Conservation (phyloP, 2,113 vertebrate species). For the Tragulus kanchil region DNA sequence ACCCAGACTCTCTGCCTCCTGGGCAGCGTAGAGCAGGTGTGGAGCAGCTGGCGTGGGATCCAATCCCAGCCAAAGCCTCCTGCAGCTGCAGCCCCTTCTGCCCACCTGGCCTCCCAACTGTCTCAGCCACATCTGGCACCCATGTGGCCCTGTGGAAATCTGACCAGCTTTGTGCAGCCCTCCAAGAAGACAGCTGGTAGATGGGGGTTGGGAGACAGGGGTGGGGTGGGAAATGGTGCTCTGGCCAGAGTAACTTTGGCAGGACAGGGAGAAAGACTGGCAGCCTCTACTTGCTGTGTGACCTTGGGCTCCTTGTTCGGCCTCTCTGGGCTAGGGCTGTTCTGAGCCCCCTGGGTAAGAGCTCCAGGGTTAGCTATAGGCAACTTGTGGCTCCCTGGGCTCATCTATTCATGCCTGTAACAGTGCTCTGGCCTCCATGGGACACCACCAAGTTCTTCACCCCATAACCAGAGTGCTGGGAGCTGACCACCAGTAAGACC, state of each 20-base stretch:
- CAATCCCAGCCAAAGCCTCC: no score
- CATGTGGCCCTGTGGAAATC: constrained; percentile 33
- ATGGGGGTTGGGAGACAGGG: not conserved
- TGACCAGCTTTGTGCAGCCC: not conserved
- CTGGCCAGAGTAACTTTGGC: not conserved
- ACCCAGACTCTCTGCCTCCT: not conserved
- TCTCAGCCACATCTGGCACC: constrained; percentile 25
- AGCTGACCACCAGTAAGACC: not conserved
- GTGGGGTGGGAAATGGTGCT: not conserved
- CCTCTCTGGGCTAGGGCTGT: not conserved
- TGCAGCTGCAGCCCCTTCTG: not conserved
- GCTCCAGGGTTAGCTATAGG: not conserved
- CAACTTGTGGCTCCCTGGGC: not conserved
- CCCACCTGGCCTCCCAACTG: constrained; percentile 60
- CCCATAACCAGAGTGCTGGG: accelerated
- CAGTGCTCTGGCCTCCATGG: accelerated
- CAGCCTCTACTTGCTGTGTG: not conserved
- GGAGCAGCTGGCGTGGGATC: not conserved
- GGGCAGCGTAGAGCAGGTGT: constrained; percentile 23
- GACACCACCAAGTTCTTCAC: accelerated
- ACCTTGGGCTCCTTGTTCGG: not conserved
- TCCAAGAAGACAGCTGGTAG: constrained; percentile 23
- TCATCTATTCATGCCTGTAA: not conserved
- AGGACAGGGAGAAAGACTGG: not conserved
- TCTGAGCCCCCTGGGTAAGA: not conserved